These are phyloP conservation scores for Molorchus minor DNA, from an alignment of 2,888 invertebrate genomes.

Conservation along the genomic window DNA sequence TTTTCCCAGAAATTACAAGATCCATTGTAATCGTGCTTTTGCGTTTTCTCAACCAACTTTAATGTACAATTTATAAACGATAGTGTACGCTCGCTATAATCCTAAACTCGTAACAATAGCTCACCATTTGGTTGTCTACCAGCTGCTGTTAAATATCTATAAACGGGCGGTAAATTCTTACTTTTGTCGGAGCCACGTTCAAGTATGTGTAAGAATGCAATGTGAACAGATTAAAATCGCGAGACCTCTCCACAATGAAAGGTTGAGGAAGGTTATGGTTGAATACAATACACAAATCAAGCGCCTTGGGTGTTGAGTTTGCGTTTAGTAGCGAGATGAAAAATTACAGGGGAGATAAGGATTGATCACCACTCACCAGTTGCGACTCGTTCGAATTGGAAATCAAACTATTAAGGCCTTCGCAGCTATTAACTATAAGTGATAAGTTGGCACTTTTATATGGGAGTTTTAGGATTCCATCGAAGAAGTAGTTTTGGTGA, in stretches of 20 bases:
- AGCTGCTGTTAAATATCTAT: neutral
- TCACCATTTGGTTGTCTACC: conserved; percentile 6
- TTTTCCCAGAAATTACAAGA: no score
- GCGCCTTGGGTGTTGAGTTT: conserved; percentile 10
- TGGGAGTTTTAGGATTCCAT: no score
- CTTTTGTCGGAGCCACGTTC: conserved; percentile 23
- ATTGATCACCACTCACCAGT: no score
- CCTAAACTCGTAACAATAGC: conserved; percentile 9
- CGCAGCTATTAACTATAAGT: no score
- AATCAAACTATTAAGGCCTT: no score
- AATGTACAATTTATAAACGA: neutral
- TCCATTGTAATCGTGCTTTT: no score
- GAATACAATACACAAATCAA: conserved; percentile 21
- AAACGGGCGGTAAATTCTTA: conserved; percentile 9
- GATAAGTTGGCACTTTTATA: no score
- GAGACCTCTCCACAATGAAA: conserved; percentile 4
- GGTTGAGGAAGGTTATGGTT: conserved; percentile 23
- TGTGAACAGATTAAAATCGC: conserved; percentile 33
- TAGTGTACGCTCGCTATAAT: neutral
- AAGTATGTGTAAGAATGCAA: conserved; percentile 30
- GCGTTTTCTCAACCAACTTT: no score
- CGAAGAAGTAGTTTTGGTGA: no score
- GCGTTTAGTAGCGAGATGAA: conserved; percentile 13
- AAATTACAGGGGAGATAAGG: conserved; percentile 6
- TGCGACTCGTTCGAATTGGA: no score